phyloP scores from a whole-genome alignment of 2,888 invertebrate species.

The Buathra laborator region DNA sequence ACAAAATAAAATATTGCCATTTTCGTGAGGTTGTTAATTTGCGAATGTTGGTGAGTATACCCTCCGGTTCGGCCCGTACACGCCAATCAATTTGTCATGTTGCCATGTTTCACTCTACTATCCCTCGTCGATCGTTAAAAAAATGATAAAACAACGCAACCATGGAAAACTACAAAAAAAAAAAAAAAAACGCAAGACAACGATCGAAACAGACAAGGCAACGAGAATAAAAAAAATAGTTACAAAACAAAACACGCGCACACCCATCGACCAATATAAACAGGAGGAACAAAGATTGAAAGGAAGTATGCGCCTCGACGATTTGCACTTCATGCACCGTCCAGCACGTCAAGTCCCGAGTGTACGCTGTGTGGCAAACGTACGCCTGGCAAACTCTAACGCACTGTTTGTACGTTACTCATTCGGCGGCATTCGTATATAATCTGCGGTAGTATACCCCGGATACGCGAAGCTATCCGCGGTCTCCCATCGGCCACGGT shows the following conservation, averaged over 20 bases:
- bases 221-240: not conserved
- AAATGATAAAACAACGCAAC: no score
- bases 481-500: conserved; percentile 50
- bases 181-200: conserved; percentile 43
- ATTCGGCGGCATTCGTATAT: conserved; percentile 54
- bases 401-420: conserved; percentile 22
- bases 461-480: conserved; percentile 59
- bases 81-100: conserved; percentile 54
- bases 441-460: conserved; percentile 57
- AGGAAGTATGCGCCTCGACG: conserved; percentile 52
- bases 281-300: conserved; percentile 23
- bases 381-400: conserved; percentile 57
- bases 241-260: conserved; percentile 12
- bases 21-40: not conserved
- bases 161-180: conserved; percentile 28
- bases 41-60: not conserved
- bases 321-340: conserved; percentile 64
- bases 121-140: conserved; percentile 55
- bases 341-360: conserved; percentile 60
- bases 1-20: not conserved
- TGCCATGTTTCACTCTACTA: conserved; percentile 25
- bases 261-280: conserved; percentile 45
- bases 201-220: conserved; percentile 27
- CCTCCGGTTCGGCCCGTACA: conserved; percentile 22
- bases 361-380: conserved; percentile 55